These are phyloP conservation scores for Toxotes jaculatrix DNA, from an alignment of 2,113 vertebrate genomes.

Conservation along the genomic window DNA sequence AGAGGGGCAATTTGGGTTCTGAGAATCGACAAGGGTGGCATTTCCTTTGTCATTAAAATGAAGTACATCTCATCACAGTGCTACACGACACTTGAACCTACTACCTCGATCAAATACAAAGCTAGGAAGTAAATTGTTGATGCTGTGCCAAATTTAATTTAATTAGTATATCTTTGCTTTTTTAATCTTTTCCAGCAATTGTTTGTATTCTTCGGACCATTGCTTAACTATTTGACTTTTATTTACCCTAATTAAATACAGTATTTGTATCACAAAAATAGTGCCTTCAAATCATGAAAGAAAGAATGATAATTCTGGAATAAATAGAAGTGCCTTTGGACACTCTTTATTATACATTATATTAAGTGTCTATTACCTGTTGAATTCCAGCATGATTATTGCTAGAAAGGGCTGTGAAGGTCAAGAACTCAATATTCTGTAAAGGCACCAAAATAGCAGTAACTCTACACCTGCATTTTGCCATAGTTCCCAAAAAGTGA, in stretches of 20 bases:
- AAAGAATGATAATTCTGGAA: not conserved
- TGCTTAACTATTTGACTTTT: not conserved
- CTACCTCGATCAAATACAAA: not conserved
- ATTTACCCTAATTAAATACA: not conserved
- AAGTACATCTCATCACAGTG: slow-evolving; percentile 12
- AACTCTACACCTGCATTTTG: not conserved
- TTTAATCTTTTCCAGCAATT: not conserved
- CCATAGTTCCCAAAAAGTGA: not conserved
- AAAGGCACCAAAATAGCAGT: not conserved
- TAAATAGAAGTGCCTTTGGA: not conserved
- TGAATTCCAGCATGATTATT: not conserved
- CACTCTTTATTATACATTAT: not conserved
- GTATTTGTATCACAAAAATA: not conserved
- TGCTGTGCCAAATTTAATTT: not conserved
- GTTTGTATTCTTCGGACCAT: not conserved
- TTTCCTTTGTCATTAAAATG: slow-evolving; percentile 38
- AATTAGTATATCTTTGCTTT: not conserved
- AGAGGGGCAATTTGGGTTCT: slow-evolving; percentile 54
- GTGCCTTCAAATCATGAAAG: not conserved
- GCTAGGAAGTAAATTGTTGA: not conserved
- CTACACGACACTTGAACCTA: not conserved
- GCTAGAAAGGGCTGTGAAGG: not conserved
- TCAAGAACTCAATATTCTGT: not conserved
- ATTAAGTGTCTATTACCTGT: not conserved
- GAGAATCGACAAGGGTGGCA: slow-evolving; percentile 62